Evolutionary conservation across 2,888 invertebrate genomes (phyloP).

Genomic region (Heliconius aoede): DNA sequence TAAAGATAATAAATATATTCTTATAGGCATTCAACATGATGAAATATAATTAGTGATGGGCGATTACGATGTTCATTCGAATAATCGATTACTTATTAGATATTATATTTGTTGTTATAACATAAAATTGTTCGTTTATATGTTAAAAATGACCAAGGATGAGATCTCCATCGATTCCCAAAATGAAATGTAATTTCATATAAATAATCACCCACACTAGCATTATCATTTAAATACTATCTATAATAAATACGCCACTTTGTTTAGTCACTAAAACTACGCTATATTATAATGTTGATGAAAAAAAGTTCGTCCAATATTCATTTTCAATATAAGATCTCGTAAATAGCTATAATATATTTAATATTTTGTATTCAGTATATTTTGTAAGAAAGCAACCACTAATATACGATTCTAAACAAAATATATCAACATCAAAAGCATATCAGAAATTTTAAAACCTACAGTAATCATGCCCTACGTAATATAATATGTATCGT

Average conservation of each 20-base stretch:
- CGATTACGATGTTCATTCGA: background rate
- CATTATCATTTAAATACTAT: constrained; percentile 5
- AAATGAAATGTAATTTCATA: background rate
- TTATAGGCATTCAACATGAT: constrained; percentile 18
- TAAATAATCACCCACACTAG: background rate
- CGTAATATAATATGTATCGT: constrained; percentile 50
- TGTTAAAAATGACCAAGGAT: background rate
- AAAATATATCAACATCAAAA: constrained; percentile 66
- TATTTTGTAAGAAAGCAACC: constrained; percentile 61
- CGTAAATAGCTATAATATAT: constrained; percentile 58
- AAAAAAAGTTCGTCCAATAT: constrained; percentile 58
- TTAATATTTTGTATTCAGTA: constrained; percentile 49
- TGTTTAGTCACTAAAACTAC: constrained; percentile 4
- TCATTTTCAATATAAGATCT: constrained; percentile 55
- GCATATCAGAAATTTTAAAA: constrained; percentile 60
- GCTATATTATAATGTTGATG: constrained; percentile 51
- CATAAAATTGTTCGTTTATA: background rate
- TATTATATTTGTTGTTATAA: background rate
- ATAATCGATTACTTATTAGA: background rate
- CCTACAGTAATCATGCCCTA: constrained; percentile 61
- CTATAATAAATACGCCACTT: background rate
- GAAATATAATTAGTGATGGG: constrained; percentile 8
- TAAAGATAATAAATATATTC: constrained; percentile 21
- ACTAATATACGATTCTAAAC: constrained; percentile 57
- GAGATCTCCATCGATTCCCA: no score